These are phyloP conservation scores for Apostichopus californicus DNA, from an alignment of 35 echinoderm and acorn worm species.

Conservation along the genomic window DNA sequence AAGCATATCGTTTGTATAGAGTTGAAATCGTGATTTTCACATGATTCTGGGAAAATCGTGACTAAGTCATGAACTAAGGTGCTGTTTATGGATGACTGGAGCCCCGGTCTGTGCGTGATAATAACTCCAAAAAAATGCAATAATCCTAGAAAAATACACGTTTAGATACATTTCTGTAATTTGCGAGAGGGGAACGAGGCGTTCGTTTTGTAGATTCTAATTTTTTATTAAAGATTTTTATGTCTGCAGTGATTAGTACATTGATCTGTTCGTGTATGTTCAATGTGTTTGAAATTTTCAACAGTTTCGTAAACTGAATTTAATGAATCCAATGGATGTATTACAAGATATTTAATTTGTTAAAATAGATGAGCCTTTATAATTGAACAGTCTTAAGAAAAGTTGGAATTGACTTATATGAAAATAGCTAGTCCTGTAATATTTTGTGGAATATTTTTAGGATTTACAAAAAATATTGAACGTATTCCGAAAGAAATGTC, in stretches of 20 bases:
- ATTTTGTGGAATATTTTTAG: too few species aligned
- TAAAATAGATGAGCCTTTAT: too few species aligned
- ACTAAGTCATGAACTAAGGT: background rate
- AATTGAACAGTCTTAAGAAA: too few species aligned
- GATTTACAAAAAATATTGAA: too few species aligned
- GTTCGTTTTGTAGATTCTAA: background rate
- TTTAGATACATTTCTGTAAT: slow-evolving; percentile 1
- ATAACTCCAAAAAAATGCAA: slow-evolving; percentile 3
- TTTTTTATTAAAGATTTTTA: slow-evolving; percentile 5
- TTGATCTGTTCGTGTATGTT: too few species aligned
- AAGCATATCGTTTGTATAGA: background rate
- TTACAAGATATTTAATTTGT: too few species aligned
- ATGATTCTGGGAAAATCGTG: slow-evolving; percentile 4
- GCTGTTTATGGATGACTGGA: slow-evolving; percentile 17
- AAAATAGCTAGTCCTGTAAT: too few species aligned
- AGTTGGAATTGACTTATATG: too few species aligned
- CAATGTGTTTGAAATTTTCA: too few species aligned
- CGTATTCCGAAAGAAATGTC: too few species aligned
- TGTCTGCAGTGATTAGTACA: background rate
- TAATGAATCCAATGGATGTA: too few species aligned
- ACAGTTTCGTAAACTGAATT: too few species aligned
- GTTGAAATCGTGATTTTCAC: background rate
- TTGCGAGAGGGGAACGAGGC: background rate
- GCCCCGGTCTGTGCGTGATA: slow-evolving; percentile 3
- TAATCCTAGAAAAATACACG: background rate